phyloP scores from a whole-genome alignment of 1,140 invertebrate genomes.

The Eueides isabella region DNA sequence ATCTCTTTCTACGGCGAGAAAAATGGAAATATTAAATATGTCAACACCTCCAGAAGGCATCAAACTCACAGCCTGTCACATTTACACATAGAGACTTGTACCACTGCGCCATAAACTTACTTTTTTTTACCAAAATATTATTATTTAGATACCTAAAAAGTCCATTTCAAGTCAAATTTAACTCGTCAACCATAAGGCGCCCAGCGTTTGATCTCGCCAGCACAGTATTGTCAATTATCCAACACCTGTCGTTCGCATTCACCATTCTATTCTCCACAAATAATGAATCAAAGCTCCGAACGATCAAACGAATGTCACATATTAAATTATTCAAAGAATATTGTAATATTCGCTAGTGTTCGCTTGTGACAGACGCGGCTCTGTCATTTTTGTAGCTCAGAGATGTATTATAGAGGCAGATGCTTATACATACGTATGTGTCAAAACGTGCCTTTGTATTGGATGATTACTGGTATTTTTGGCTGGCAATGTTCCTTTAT shows the following conservation, averaged over 20 bases:
- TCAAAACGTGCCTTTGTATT: not conserved
- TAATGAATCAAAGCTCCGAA: slow-evolving; percentile 33
- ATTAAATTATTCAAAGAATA: slow-evolving; percentile 37
- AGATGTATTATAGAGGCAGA: not conserved
- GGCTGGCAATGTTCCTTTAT: no score
- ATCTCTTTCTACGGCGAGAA: no score
- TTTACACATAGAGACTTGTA: no score
- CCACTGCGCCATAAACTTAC: no score
- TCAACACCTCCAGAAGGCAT: no score
- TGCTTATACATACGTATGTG: not conserved
- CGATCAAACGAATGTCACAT: slow-evolving; percentile 34
- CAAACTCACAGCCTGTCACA: no score
- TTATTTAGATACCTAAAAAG: no score
- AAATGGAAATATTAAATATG: no score
- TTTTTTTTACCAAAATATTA: no score
- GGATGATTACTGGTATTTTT: not conserved
- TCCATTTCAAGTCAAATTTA: not conserved
- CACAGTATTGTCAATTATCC: slow-evolving; percentile 29
- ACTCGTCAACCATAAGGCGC: not conserved
- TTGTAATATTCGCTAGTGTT: slow-evolving; percentile 33
- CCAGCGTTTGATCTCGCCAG: not conserved
- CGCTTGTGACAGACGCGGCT: slow-evolving; percentile 35
- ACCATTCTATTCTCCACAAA: slow-evolving; percentile 25
- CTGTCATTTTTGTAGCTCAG: slow-evolving; percentile 11
- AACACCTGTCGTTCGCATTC: slow-evolving; percentile 29